Base-by-base conservation (phyloP, 2,888 invertebrate genomes). In the Opisthograptis luteolata region DNA sequence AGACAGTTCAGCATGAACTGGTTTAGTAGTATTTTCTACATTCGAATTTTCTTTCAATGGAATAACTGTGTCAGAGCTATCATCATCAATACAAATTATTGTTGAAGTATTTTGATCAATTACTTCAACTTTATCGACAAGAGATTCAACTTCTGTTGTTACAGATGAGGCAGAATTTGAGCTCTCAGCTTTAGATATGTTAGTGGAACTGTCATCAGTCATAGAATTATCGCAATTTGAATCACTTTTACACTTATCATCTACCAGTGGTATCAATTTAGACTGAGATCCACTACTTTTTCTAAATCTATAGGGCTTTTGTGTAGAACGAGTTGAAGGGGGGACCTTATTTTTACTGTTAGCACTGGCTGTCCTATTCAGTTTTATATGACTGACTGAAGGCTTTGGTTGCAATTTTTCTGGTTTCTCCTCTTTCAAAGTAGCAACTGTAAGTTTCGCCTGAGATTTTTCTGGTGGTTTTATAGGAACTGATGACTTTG, bases 391-490 rank as follows among this genome's bases (percentile, higher is more conserved):
- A 13, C 2, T n/a, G 6, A 8, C 1, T 17, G 25, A 13, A 10
- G 19, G 1, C 12, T 20, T 19, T 5, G 4, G 6, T 10, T 15
- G 22, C 3, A 7, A 1, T 27, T 45, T 28, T 25, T 32, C 15
- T 17, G 6, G 28, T 34, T 41, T 51, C 19, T 12, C 43, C 10
- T n/a, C 14, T 19, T 45, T 36, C 6, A 28, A 3, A 13, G 35
- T n/a, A 17, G 13, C 19, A 17, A 31, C 24, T 1, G 37, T 5
- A 14, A 5, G 9, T 24, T 44, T 50, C n/a, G 13, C 24, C 13
- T 40, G 50, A 7, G 68, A 73, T 69, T 90, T 90, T 49, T 90
- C 90, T 37, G 90, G 90, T 0, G 90, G 89, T 67, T 89, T 90
- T 32, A 28, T 49, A 13, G 3, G 4, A 8, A 8, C 1, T 17